A percentile compares a stretch with the other conserved stretches of the same genome.
Evolutionary conservation across 2,888 invertebrate genomes (phyloP).

Genomic region (Tinea trinotella): DNA sequence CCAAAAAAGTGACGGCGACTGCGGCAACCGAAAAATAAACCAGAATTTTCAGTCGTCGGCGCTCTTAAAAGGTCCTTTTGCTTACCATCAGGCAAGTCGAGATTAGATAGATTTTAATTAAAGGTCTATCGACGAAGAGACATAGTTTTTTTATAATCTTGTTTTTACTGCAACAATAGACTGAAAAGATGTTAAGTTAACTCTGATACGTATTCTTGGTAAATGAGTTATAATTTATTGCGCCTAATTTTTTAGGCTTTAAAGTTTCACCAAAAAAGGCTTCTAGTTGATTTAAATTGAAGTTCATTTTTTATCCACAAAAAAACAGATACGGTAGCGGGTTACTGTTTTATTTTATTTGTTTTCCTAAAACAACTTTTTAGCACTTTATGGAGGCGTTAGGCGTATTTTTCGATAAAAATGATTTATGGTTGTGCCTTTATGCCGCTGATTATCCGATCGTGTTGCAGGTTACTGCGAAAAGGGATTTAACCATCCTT

Average conservation of each 20-base stretch:
- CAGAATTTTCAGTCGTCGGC: too few relatives aligned
- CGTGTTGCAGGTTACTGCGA: slow-evolving; percentile 7
- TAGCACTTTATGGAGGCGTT: slow-evolving; percentile 47
- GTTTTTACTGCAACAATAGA: too few relatives aligned
- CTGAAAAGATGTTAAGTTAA: too few relatives aligned
- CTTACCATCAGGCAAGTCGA: too few relatives aligned
- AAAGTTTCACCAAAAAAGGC: neutral
- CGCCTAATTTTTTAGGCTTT: neutral
- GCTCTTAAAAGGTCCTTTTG: too few relatives aligned
- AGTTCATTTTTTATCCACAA: slow-evolving; percentile 1
- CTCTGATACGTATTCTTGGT: too few relatives aligned
- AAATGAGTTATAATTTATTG: too few relatives aligned
- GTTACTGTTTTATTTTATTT: slow-evolving; percentile 50
- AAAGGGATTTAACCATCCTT: neutral
- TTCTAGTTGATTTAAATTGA: neutral
- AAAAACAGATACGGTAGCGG: slow-evolving; percentile 44
- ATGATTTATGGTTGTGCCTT: slow-evolving; percentile 42
- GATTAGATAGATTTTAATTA: too few relatives aligned
- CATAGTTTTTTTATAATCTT: too few relatives aligned
- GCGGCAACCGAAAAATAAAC: too few relatives aligned
- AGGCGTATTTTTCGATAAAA: slow-evolving; percentile 35
- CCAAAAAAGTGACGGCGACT: too few relatives aligned
- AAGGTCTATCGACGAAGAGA: too few relatives aligned
- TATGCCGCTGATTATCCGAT: neutral
- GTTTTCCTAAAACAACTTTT: slow-evolving; percentile 35